Evolutionary conservation across 2,888 invertebrate genomes (phyloP), one percentile per base, ranked within the genome.

Genomic region (Campoletis raptor): DNA sequence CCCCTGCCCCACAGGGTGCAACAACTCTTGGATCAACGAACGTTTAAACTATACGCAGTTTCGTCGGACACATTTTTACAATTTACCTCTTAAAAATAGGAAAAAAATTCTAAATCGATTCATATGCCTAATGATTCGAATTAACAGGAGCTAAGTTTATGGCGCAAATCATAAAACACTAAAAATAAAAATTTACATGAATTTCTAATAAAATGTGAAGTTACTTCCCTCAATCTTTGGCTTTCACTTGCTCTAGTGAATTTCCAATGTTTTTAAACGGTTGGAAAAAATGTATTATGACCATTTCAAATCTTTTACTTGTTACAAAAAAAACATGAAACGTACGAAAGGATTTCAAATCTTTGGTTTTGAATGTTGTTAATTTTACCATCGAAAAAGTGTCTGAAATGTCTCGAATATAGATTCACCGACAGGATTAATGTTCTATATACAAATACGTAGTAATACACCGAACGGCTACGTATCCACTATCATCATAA

Each of bases 401-500:
- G 73, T 24, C 54, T 24, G 21, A 24, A 36, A 52, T 52, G 72
- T 52, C n/a, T 10, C 36, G 21, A 30, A 30, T 18, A 70, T 12
- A 57, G 15, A 24, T 54, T 30, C 42, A 36, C 30, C 40, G 24
- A 42, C 42, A 37, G 69, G 42, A 52, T 70, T 70, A 57, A 79
- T 12, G 67, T 54, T 37, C 52, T 30, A 2, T 30, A 54, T n/a
- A 52, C 36, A 52, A 61, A 61, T n/a, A n/a, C 18, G n/a, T 70
- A 70, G 54, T 70, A 78, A 79, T 79, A 70, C 24, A 79, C 30
- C 40, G 79, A 69, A 57, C 69, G 57, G 37, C 36, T 66, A 67
- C 57, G 12, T 61, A 66, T n/a, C 40, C 57, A 82, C 81, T 21
- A 76, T 66, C 77, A 54, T 77, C 81, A 83, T 81, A 66, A 69